Evolutionary conservation across 2,888 invertebrate species (phyloP).

Genomic region (Adineta ricciae): DNA sequence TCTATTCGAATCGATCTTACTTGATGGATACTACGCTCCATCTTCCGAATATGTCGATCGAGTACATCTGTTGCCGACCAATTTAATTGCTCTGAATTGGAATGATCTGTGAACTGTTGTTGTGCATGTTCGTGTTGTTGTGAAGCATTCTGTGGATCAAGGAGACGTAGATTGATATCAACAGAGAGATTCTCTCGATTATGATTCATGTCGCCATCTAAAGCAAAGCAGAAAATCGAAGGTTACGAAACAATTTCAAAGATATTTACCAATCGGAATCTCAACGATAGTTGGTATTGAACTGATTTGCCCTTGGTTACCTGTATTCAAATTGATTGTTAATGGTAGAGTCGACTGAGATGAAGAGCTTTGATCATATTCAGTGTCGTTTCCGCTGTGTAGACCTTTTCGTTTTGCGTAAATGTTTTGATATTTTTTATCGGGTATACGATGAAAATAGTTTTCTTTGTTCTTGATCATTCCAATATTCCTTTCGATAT

Average conservation of each 20-base stretch:
- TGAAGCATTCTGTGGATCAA: neutral
- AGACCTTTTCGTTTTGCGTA: neutral
- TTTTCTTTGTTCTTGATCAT: slow-evolving; percentile 31
- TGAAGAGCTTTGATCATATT: neutral
- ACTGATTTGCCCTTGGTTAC: neutral
- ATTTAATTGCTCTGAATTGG: neutral
- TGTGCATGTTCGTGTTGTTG: too few relatives aligned
- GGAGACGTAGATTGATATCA: neutral
- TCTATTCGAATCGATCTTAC: neutral
- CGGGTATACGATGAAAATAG: slow-evolving; percentile 26
- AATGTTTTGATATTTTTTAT: slow-evolving; percentile 23
- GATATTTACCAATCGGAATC: neutral
- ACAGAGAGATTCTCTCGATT: neutral
- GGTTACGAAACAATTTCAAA: neutral
- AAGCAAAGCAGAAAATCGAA: neutral
- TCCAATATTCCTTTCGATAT: slow-evolving; percentile 26
- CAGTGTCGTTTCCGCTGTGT: neutral
- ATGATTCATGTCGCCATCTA: neutral
- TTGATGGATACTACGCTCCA: neutral
- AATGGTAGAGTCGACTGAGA: neutral
- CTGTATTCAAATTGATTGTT: neutral
- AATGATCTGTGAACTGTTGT: neutral
- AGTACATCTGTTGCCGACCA: neutral
- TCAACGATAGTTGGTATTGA: neutral
- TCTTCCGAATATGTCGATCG: slow-evolving; percentile 6